Percentiles rank a stretch among this genome's conserved stretches.
Evolutionary conservation across 2,888 invertebrate species (phyloP).

Genomic region (Hypercompe scribonia): DNA sequence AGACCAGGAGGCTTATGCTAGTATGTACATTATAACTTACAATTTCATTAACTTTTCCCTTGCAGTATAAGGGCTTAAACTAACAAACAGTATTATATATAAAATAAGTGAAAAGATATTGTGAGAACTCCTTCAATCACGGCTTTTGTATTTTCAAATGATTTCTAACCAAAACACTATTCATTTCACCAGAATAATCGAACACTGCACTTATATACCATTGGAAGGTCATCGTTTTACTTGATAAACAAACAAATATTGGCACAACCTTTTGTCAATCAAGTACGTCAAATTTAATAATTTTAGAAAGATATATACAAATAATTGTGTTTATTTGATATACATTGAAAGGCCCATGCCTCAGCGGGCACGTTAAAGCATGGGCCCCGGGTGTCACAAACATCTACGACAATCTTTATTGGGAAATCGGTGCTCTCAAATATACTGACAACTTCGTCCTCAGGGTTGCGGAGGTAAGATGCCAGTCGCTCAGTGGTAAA

Average conservation of each 20-base stretch:
- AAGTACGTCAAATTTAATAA: background rate
- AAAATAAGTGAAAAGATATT: background rate
- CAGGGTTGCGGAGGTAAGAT: too few relatives aligned
- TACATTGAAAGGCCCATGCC: too few relatives aligned
- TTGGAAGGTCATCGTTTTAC: background rate
- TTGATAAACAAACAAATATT: background rate
- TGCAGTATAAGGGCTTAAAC: background rate
- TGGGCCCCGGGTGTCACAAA: too few relatives aligned
- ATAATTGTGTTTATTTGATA: conserved; percentile 15
- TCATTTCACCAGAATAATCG: background rate
- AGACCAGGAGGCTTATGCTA: conserved; percentile 89
- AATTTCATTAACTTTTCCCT: background rate
- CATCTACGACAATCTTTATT: too few relatives aligned
- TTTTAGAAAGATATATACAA: background rate
- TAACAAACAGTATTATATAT: background rate
- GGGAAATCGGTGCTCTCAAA: too few relatives aligned
- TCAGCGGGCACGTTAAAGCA: too few relatives aligned
- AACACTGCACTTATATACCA: background rate
- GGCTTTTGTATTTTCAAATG: background rate
- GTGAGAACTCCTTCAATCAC: background rate
- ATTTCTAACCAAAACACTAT: background rate
- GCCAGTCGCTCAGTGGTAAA: too few relatives aligned
- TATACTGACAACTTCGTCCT: too few relatives aligned
- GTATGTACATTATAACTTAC: conserved; percentile 70
- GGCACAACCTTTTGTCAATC: background rate